phyloP scores from a whole-genome alignment of 2,888 invertebrate genomes.

The Horisme vitalbata region DNA sequence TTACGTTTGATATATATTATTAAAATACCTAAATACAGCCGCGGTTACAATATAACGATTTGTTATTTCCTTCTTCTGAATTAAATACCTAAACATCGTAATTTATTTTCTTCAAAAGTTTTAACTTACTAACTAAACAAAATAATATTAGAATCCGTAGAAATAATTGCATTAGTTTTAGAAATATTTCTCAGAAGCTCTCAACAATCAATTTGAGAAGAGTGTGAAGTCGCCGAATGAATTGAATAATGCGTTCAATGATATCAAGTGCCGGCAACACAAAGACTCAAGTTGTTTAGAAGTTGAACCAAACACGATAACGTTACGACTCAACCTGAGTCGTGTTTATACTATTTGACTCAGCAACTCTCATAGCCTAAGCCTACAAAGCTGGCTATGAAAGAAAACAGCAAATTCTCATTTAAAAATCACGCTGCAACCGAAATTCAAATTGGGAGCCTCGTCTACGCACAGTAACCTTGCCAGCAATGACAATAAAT shows the following conservation, averaged over 20 bases:
- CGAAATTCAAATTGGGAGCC: slow-evolving; percentile 41
- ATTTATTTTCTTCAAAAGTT: too few species aligned
- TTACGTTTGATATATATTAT: too few species aligned
- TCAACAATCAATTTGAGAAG: slow-evolving; percentile 27
- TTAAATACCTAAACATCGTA: too few species aligned
- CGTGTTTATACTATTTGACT: slow-evolving; percentile 35
- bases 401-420: slow-evolving; percentile 38
- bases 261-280: slow-evolving; percentile 31
- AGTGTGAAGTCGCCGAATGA: slow-evolving; percentile 28
- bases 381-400: slow-evolving; percentile 38
- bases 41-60: not conserved
- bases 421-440: slow-evolving; percentile 44
- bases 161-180: not conserved
- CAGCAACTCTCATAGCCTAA: slow-evolving; percentile 30
- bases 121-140: too few species aligned
- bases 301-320: slow-evolving; percentile 9
- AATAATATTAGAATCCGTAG: too few species aligned
- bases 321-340: slow-evolving; percentile 7
- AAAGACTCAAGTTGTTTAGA: slow-evolving; percentile 28
- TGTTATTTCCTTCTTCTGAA: slow-evolving; percentile 1
- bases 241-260: slow-evolving; percentile 33
- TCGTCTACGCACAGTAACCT: slow-evolving; percentile 27
- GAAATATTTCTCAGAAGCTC: not conserved
- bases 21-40: too few species aligned
- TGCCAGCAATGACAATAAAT: slow-evolving; percentile 16